These are phyloP conservation scores for Drosophila gaucha DNA, from an alignment of 2,888 invertebrate species.

Conservation along the genomic window DNA sequence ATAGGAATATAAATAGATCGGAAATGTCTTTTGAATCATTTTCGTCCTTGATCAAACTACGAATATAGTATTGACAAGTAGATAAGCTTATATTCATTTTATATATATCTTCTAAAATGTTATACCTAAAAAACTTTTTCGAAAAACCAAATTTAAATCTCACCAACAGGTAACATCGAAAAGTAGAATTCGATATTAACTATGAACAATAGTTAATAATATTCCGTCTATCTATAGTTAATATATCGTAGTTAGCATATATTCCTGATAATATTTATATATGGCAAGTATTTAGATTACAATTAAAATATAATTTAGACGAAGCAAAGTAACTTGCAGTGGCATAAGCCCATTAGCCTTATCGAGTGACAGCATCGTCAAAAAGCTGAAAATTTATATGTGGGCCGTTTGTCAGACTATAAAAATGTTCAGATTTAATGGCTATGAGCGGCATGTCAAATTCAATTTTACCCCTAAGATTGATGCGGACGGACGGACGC, in stretches of 20 bases:
- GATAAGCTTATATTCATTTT: too few relatives aligned
- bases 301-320: background rate
- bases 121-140: too few relatives aligned
- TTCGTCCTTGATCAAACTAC: too few relatives aligned
- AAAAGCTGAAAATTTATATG: slow-evolving; percentile 71
- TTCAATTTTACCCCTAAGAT: slow-evolving; percentile 73
- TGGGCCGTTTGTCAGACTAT: slow-evolving; percentile 49
- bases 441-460: slow-evolving; percentile 77
- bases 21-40: too few relatives aligned
- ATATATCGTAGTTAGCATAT: background rate
- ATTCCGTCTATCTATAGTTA: too few relatives aligned
- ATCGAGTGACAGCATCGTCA: slow-evolving; percentile 60
- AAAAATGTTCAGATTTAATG: slow-evolving; percentile 70
- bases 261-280: background rate
- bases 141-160: too few relatives aligned
- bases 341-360: slow-evolving; percentile 58
- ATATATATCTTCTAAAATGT: too few relatives aligned
- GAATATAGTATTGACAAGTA: too few relatives aligned
- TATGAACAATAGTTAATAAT: too few relatives aligned
- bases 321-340: background rate
- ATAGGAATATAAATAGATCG: too few relatives aligned
- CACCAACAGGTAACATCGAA: too few relatives aligned
- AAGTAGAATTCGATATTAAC: too few relatives aligned
- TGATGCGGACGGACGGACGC: slow-evolving; percentile 33
- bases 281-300: background rate